Base-by-base conservation (phyloP, 2,113 vertebrate species). In the Hepsetus odoe region DNA sequence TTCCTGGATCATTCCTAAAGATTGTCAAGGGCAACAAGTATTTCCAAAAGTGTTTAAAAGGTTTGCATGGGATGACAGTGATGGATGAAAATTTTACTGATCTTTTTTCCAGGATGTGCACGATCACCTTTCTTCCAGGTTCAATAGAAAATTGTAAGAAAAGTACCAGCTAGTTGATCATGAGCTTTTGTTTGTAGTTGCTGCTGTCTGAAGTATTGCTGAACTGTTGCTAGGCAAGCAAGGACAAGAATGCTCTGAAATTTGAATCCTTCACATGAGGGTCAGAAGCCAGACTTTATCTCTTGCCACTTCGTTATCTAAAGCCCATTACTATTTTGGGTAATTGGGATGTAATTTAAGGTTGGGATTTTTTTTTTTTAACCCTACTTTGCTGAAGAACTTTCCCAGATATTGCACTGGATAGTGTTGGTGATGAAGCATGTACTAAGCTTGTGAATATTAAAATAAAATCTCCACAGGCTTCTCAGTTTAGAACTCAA, bases 201-300 rank as follows among this genome's bases (percentile, higher is more conserved):
- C 78, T 67, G 73, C 58, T 61, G 71, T 82, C 62, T 77, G 74
- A 82, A 71, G 77, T 56, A 81, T 85, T 81, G n/a, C n/a, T n/a
- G n/a, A n/a, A n/a, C 74, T 64, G 86, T 87, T 87, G 86, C 86
- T 84, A 84, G 68, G 86, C 84, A 83, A 76, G 40, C 46, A 18
- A 26, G 42, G 51, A 40, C 42, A 79, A 78, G 78, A 85, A 83
- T 85, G 75, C 73, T 65, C 77, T 81, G 77, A 84, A 84, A 84
- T 76, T 24, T 56, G 72, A 82, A 81, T 83, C 73, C 81, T 85
- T 84, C 74, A 68, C 76, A 71, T 44, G 42, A 66, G 76, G 82
- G 74, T 85, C 86, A 87, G 77, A 84, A 87, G 74, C 59, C 59
- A 80, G 22, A 42, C 64, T 80, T 82, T 85, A 66, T 84, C 77